Evolutionary conservation across 2,797 vertebrate species (phyloP).

Genomic region (Paratrypauchen microcephalus): DNA sequence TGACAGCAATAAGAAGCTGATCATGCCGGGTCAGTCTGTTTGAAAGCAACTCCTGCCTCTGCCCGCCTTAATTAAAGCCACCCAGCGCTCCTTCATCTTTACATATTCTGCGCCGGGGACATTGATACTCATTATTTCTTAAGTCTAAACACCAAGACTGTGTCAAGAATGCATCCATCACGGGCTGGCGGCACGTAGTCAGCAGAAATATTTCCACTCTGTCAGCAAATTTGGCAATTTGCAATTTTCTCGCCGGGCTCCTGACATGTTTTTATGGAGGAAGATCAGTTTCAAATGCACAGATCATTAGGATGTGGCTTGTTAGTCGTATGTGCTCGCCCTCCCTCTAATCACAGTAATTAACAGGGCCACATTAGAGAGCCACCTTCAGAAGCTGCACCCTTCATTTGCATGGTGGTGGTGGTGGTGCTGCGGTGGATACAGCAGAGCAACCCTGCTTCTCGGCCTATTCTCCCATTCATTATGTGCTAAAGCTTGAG

Average conservation of each 20-base stretch:
- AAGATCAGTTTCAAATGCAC: conserved; percentile 95
- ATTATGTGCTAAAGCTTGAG: conserved; percentile 85
- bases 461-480: conserved; percentile 78
- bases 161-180: conserved; percentile 99
- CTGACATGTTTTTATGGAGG: conserved; percentile 91
- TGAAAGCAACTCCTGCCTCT: conserved; percentile 85
- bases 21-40: conserved; percentile 96
- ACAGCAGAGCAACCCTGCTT: conserved; percentile 62
- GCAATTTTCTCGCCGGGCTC: conserved; percentile 87
- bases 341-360: conserved; percentile 92
- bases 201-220: conserved; percentile 83
- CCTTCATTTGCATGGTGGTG: conserved; percentile 75
- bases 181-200: conserved; percentile 84
- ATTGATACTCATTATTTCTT: conserved; percentile 99
- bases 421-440: conserved; percentile 79
- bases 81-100: conserved; percentile 91
- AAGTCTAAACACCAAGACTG: conserved; percentile 98
- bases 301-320: conserved; percentile 94
- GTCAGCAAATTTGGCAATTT: conserved; percentile 97
- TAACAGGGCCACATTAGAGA: conserved; percentile 91
- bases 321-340: conserved; percentile 82
- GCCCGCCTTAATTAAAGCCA: conserved; percentile 97
- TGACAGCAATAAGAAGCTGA: conserved; percentile 95
- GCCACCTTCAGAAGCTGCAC: conserved; percentile 82
- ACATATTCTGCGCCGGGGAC: conserved; percentile 96